Base-by-base conservation (phyloP, 1,140 invertebrate genomes). In the Battus philenor region DNA sequence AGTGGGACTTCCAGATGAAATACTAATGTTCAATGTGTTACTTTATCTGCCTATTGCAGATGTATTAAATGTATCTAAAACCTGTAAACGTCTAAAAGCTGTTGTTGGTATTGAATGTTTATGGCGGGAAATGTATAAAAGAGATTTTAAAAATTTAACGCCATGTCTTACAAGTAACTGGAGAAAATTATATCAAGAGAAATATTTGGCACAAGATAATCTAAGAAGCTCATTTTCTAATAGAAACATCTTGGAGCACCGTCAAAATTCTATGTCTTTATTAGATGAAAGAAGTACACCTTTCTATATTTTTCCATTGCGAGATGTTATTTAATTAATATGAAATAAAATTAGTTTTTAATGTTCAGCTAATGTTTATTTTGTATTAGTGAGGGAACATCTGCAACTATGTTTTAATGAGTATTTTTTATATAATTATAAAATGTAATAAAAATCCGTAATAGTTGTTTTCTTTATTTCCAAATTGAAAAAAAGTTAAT, bases 1-100 rank as follows among this genome's bases (percentile, higher is more conserved):
- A 27, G 49, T 73, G n/a, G 80, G 76, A 2, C 27, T 85, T n/a
- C 80, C 80, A 16, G 75, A 80, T 52, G 78, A 85, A 48, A 38
- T 82, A 9, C 27, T 41, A 9, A 44, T 74, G 10, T 54, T 60
- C 11, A 70, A 72, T 36, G 72, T 85, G 36, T 41, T 75, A 27
- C 34, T 73, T 3, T 46, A 62, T 26, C 38, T 85, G 4, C 33
- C 64, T 16, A 32, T 73, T 7, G 29, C 22, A 20, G 71, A 81
- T 45, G 44, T 82, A 18, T 12, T 74, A 22, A 74, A 49, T 54
- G 15, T 71, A 15, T 47, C 51, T 13, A 65, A 73, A 59, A 72
- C 68, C 20, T 79, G 75, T 58, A 73, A 32, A 52, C 66, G 47
- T 47, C 44, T 78, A 13, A 63, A 67, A 30, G 32, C 11, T 29